Conservation (phyloP, 2,113 vertebrate genomes). For the Larimichthys crocea region DNA sequence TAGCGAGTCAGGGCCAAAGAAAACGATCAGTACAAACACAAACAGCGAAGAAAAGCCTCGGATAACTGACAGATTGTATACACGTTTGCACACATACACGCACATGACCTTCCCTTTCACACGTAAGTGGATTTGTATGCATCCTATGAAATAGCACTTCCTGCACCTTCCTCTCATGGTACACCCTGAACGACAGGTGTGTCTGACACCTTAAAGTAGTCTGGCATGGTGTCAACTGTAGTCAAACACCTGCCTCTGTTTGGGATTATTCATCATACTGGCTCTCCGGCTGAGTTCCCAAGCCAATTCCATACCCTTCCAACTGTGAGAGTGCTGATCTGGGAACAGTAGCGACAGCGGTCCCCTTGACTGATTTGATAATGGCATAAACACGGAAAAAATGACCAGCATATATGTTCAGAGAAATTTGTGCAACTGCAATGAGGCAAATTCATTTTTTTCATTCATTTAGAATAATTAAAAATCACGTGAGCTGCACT, state of each 20-base stretch:
- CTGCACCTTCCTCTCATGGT: conserved; percentile 30
- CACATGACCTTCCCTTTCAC: neutral
- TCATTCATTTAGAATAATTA: neutral
- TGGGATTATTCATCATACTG: conserved; percentile 70
- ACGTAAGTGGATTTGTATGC: neutral
- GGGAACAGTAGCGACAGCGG: conserved; percentile 21
- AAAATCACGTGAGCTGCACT: neutral
- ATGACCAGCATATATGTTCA: neutral
- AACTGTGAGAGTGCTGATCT: conserved; percentile 48
- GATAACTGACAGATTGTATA: conserved; percentile 20
- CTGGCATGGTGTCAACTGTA: conserved; percentile 69
- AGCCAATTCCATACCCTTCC: conserved; percentile 48
- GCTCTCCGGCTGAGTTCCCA: conserved; percentile 46
- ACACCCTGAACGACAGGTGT: conserved; percentile 47
- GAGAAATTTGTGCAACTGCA: neutral
- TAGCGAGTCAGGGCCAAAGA: conserved; percentile 52
- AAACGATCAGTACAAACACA: conserved; percentile 47
- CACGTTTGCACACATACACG: neutral
- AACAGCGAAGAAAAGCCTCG: conserved; percentile 30
- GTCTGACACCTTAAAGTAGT: conserved; percentile 70
- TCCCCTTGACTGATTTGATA: conserved; percentile 23
- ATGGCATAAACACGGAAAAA: neutral
- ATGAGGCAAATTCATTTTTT: neutral
- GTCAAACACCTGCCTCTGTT: conserved; percentile 73
- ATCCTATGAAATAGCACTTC: conserved; percentile 14